These are phyloP conservation scores for Neodiprion fabricii DNA, from an alignment of 1,140 invertebrate species.

Conservation along the genomic window DNA sequence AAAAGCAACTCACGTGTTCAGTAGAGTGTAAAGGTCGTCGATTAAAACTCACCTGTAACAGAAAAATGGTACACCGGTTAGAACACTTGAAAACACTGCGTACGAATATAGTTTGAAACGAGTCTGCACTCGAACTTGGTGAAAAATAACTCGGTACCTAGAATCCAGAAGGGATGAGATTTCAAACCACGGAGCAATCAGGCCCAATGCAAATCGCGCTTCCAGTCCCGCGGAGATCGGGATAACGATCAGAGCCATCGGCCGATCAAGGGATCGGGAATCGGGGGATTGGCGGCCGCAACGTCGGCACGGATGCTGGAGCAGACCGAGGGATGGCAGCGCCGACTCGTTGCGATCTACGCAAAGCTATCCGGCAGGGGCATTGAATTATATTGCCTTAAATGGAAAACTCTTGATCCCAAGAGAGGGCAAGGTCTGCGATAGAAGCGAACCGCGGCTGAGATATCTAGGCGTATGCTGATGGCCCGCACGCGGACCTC, in stretches of 20 bases:
- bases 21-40: not conserved
- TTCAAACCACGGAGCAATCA: slow-evolving; percentile 2
- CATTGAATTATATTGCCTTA: slow-evolving; percentile 41
- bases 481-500: not conserved
- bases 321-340: not conserved
- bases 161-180: not conserved
- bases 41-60: not conserved
- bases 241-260: slow-evolving; percentile 23
- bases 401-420: slow-evolving; percentile 24
- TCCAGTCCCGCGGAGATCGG: slow-evolving; percentile 7
- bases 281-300: not conserved
- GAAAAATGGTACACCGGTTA: not conserved
- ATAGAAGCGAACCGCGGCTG: slow-evolving; percentile 23
- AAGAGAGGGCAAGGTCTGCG: slow-evolving; percentile 22
- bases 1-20: not conserved
- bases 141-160: not conserved
- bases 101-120: too few relatives aligned
- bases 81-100: not conserved
- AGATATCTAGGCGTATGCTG: slow-evolving; percentile 11
- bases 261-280: slow-evolving; percentile 7
- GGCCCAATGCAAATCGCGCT: slow-evolving; percentile 16
- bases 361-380: slow-evolving; percentile 14
- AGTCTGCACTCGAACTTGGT: too few relatives aligned
- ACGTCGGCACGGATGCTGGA: not conserved
- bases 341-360: slow-evolving; percentile 1